Base-by-base conservation (phyloP, 2,888 invertebrate species). In the Bhutanitis thaidina region DNA sequence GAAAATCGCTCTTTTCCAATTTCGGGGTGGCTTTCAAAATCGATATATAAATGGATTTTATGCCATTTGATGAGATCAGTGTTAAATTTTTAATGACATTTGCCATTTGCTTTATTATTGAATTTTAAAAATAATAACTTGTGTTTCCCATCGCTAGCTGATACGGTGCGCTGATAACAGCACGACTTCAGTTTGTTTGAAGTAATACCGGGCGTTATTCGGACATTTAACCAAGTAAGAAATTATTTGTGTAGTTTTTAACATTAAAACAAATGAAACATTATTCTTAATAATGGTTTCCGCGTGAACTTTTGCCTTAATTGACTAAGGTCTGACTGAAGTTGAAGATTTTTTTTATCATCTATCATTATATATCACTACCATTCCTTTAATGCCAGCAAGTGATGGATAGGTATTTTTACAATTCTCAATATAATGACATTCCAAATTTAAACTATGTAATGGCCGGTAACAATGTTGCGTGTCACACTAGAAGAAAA, bases 141-240 rank as follows among this genome's bases (percentile, higher is more conserved):
- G 43, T 36, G 15, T 32, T 34, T 20, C 5, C 38, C n/a, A 14
- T 38, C 15, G 27, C 47, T 57, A 58, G 57, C 60, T 58, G 58
- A 58, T 56, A 56, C 56, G 57, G 39, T 49, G 41, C 54, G 47
- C 57, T 66, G 71, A 71, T 71, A 74, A 67, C 63, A 51, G 55
- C 9, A 38, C 47, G 52, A 51, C 60, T 54, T 58, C 61, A 53
- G 52, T 54, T n/a, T 55, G 49, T 55, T 59, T 61, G 58, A 56
- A 55, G 65, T 67, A 69, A 71, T 69, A 70, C 62, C 62, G 52
- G 59, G 8, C 5, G 10, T 25, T 35, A 35, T 27, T 4, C 10
- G 29, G n/a, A 29, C 35, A 27, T 14, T 9, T 39, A 27, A 32
- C 20, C 49, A 49, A 43, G 49, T 49, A n/a, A 49, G 43, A 32